A percentile compares a stretch with the other conserved stretches of the same genome.
Conservation (phyloP, 2,888 invertebrate species). For the Caenorhabditis sp. region DNA sequence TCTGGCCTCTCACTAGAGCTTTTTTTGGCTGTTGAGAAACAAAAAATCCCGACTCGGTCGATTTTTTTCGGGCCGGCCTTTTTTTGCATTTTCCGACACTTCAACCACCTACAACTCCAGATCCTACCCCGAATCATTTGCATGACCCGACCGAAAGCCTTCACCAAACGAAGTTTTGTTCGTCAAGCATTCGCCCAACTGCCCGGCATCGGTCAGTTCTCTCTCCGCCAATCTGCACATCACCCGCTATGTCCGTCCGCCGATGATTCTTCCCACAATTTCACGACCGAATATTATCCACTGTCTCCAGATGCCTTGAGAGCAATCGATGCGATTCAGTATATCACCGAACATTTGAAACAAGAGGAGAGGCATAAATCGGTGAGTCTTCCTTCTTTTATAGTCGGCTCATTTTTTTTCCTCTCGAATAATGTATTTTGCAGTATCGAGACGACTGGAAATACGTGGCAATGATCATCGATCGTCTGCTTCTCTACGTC, state of each 20-base stretch:
- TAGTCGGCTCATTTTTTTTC: background rate
- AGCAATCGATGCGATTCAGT: slow-evolving; percentile 63
- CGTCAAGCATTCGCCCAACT: slow-evolving; percentile 40
- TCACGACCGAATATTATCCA: slow-evolving; percentile 40
- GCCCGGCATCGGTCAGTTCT: slow-evolving; percentile 63
- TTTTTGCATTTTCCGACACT: too few species aligned
- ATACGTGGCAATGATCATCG: slow-evolving; percentile 74
- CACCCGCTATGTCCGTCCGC: slow-evolving; percentile 59
- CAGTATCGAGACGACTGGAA: slow-evolving; percentile 74
- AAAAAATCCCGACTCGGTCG: too few species aligned
- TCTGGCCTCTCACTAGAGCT: too few species aligned
- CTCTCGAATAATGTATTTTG: background rate
- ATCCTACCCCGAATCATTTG: slow-evolving; percentile 76
- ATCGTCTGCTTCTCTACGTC: slow-evolving; percentile 73
- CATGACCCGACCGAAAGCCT: slow-evolving; percentile 84
- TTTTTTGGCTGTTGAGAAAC: too few species aligned
- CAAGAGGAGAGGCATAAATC: slow-evolving; percentile 66
- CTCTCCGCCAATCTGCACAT: slow-evolving; percentile 58
- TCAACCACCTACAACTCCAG: too few species aligned
- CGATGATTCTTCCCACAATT: slow-evolving; percentile 15
- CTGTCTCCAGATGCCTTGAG: slow-evolving; percentile 44
- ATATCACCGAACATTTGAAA: slow-evolving; percentile 67
- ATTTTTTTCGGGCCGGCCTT: too few species aligned
- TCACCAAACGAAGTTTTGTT: slow-evolving; percentile 71
- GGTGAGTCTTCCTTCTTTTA: slow-evolving; percentile 31